Conservation (phyloP, 2,797 vertebrate genomes). For the Syngnathus acus region DNA sequence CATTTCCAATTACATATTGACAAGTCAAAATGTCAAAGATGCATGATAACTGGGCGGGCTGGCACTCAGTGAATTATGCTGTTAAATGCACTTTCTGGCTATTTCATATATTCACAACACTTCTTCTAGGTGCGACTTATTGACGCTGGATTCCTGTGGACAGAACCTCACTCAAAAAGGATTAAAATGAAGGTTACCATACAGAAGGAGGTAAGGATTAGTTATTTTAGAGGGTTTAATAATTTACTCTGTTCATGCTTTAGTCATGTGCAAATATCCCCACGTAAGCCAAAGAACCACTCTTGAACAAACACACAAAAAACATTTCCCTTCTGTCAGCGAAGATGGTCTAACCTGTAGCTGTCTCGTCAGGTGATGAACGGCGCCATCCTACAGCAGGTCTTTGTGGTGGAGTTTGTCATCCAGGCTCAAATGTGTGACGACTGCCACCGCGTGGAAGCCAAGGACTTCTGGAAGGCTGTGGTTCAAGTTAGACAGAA, state of each 20-base stretch:
- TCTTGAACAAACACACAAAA: too few relatives aligned
- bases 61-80: background rate
- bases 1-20: background rate
- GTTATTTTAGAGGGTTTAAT: background rate
- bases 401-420: constrained; percentile 90
- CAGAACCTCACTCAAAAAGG: constrained; percentile 97
- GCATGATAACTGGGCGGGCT: background rate
- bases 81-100: background rate
- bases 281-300: too few relatives aligned
- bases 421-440: constrained; percentile 91
- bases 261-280: too few relatives aligned
- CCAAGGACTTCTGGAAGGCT: constrained; percentile 98
- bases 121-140: constrained; percentile 83
- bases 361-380: constrained; percentile 81
- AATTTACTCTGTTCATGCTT: too few relatives aligned
- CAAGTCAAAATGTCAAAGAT: background rate
- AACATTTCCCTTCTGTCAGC: background rate
- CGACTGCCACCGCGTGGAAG: constrained; percentile 94
- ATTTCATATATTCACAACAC: background rate
- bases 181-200: constrained; percentile 94
- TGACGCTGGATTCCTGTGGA: constrained; percentile 95
- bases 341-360: constrained; percentile 9
- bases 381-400: constrained; percentile 93
- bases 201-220: constrained; percentile 86
- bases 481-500: constrained; percentile 96